Conservation (phyloP, 2,113 vertebrate genomes). For the Panthera tigris region DNA sequence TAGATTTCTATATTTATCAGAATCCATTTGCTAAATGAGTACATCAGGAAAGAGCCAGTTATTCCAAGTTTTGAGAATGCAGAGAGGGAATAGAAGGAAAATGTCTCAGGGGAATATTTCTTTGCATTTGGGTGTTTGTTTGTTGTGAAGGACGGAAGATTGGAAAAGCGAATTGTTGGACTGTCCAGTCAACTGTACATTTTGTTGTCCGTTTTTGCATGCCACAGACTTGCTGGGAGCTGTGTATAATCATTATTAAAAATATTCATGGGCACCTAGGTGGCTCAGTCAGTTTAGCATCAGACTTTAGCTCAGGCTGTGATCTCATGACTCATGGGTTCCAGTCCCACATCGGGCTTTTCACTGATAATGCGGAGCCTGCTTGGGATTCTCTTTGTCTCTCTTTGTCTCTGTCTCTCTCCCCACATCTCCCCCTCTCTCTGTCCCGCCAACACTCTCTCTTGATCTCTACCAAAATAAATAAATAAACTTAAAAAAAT, state of each 20-base stretch:
- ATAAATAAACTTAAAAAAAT: background rate
- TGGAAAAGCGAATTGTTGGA: background rate
- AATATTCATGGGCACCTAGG: background rate
- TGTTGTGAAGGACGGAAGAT: background rate
- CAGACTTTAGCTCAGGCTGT: background rate
- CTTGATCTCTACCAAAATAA: background rate
- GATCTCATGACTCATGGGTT: background rate
- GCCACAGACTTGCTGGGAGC: background rate
- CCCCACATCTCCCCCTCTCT: too few species aligned
- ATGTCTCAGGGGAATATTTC: background rate
- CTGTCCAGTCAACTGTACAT: background rate
- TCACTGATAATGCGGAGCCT: background rate
- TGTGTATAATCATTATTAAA: background rate
- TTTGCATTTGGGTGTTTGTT: background rate
- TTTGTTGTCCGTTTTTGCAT: background rate
- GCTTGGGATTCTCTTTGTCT: background rate
- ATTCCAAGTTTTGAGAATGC: background rate
- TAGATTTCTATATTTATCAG: constrained; percentile 27
- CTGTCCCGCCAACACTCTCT: too few species aligned
- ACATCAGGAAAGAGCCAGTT: background rate
- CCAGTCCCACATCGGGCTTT: fast-evolving
- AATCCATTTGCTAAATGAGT: background rate
- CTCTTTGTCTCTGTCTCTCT: background rate
- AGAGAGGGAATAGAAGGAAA: background rate
- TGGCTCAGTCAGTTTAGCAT: background rate